phyloP scores from a whole-genome alignment of 2,797 vertebrate genomes.

The Tauraco hartlaubi region DNA sequence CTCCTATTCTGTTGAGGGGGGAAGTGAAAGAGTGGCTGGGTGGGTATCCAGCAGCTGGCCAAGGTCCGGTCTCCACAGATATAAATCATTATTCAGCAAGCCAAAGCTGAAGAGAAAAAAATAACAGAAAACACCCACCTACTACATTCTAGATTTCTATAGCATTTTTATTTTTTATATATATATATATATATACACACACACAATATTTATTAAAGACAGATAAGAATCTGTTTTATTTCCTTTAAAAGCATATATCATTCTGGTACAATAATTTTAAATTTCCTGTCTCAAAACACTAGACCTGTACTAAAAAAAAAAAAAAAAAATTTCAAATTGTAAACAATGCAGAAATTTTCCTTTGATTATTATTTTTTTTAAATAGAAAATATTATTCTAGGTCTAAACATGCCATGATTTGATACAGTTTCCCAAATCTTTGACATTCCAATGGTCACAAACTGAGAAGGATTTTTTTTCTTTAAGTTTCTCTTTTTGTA shows the following conservation, averaged over 20 bases:
- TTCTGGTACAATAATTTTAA: neutral
- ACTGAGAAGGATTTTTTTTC: neutral
- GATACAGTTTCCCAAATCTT: neutral
- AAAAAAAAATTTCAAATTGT: neutral
- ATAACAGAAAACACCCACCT: fast-evolving
- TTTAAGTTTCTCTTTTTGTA: neutral
- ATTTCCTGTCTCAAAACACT: neutral
- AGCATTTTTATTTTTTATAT: neutral
- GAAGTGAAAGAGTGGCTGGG: neutral
- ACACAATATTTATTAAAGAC: neutral
- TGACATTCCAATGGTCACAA: neutral
- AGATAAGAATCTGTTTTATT: neutral
- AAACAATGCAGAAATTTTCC: neutral
- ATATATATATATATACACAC: too few species aligned
- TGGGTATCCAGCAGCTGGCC: neutral
- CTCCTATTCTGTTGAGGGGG: neutral
- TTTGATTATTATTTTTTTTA: neutral
- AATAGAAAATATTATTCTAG: neutral
- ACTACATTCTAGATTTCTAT: neutral
- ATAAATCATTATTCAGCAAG: neutral
- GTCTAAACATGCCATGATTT: neutral
- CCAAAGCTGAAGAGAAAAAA: neutral
- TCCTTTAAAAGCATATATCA: neutral
- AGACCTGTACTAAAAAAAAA: neutral
- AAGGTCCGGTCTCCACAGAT: neutral